These are phyloP conservation scores for Ectemnius lituratus DNA, from an alignment of 2,888 invertebrate species.

Conservation along the genomic window DNA sequence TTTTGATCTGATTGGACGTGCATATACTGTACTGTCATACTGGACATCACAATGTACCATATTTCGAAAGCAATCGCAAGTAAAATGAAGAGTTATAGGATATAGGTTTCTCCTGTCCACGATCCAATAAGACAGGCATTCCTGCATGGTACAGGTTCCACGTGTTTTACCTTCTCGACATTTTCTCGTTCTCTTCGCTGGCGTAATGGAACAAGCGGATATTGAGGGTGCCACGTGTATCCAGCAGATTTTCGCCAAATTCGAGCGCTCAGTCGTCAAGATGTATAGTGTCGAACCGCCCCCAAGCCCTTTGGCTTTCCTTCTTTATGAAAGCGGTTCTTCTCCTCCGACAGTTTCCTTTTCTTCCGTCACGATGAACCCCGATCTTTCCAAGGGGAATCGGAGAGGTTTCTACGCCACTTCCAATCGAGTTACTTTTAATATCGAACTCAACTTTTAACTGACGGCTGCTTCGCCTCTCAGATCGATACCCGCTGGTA, in stretches of 20 bases:
- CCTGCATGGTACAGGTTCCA: slow-evolving; percentile 8
- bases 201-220: slow-evolving; percentile 31
- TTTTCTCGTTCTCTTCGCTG: slow-evolving; percentile 11
- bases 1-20: too few relatives aligned
- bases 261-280: slow-evolving; percentile 9
- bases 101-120: slow-evolving; percentile 41
- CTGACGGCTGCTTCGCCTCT: too few relatives aligned
- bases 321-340: not conserved
- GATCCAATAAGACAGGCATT: slow-evolving; percentile 18
- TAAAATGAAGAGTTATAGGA: slow-evolving; percentile 44
- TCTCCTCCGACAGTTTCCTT: not conserved
- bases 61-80: slow-evolving; percentile 1
- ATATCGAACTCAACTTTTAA: not conserved
- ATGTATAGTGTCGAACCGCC: not conserved
- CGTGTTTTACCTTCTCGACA: slow-evolving; percentile 27
- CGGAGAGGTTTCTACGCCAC: not conserved
- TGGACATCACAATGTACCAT: too few relatives aligned
- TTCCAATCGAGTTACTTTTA: slow-evolving; percentile 8
- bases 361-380: not conserved
- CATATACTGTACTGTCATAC: too few relatives aligned
- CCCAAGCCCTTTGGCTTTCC: not conserved
- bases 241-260: slow-evolving; percentile 22
- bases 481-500: too few relatives aligned
- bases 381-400: slow-evolving; percentile 4
- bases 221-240: slow-evolving; percentile 35